Base-by-base conservation (phyloP, 37 sponge, comb jelly and placozoan species). In the Agelas oroides region DNA sequence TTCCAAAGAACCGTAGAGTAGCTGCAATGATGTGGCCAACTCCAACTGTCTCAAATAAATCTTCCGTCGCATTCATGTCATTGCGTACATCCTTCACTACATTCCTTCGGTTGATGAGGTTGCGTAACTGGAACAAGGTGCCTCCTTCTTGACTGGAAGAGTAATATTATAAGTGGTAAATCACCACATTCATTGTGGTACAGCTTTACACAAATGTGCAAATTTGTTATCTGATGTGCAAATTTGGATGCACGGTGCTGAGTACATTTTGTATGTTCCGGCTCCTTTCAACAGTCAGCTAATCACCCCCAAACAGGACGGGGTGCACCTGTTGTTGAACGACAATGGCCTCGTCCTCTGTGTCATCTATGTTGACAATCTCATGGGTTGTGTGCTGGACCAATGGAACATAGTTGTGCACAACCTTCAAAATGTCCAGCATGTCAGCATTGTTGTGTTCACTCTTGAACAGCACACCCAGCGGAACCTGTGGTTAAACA, bases 41-140 rank as follows among this genome's bases (percentile, higher is more conserved):
- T 19, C 1, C 3, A 27, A 72, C 73, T 1, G 35, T 16, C 41
- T 72, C 73, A 38, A 81, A 55, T 25, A 81, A 81, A 18, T 81
- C 70, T 27, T 81, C 81, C n/a, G 33, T 30, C 21, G 65, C 65
- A 5, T 78, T 78, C 79, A 78, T 78, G 1, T 76, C 76, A 16
- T 53, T 57, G 0, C 1, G 11, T 21, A 57, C 59, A 23, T 76
- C 18, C 36, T 0, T 5, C 1, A 64, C 27, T 34, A 78, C 65
- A 34, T 53, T 57, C 2, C 59, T 64, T 20, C 79, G 32, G 5
- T 78, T 78, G n/a, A 78, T 78, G 3, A 78, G 1, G 21, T 38
- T 78, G 27, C 32, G 23, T 14, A 78, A 25, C n/a, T 62, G 65
- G n/a, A 25, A 40, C 37, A 78, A 41, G 17, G 79, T 78, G 0